A percentile compares a stretch with the other conserved stretches of the same genome.
phyloP scores from a whole-genome alignment of 1,140 invertebrate species.

The Hycleus cichorii region DNA sequence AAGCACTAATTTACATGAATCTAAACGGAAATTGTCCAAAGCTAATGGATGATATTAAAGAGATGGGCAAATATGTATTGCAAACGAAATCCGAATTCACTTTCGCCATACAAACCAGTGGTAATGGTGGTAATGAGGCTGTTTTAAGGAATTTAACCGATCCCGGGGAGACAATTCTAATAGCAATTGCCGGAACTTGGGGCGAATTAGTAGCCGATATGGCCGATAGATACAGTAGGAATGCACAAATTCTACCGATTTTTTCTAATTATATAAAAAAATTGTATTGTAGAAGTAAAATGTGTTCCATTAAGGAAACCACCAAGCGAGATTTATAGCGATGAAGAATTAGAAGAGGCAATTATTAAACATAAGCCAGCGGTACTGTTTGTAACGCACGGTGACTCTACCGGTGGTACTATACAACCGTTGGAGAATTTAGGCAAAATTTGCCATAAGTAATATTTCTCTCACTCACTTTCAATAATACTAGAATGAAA shows the following conservation, averaged over 20 bases:
- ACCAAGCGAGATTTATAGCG: slow-evolving; percentile 45
- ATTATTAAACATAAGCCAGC: slow-evolving; percentile 54
- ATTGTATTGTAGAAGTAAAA: neutral
- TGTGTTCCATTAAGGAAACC: slow-evolving; percentile 14
- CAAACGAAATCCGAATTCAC: slow-evolving; percentile 72
- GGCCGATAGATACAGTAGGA: slow-evolving; percentile 49
- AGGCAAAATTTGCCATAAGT: slow-evolving; percentile 63
- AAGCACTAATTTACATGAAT: too few species aligned
- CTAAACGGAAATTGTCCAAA: slow-evolving; percentile 33
- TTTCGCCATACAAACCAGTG: slow-evolving; percentile 66
- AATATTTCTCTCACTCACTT: neutral
- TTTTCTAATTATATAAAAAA: too few species aligned
- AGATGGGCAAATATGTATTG: slow-evolving; percentile 69
- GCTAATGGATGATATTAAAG: slow-evolving; percentile 76
- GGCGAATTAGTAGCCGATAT: slow-evolving; percentile 66
- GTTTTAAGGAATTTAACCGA: slow-evolving; percentile 68
- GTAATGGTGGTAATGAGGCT: slow-evolving; percentile 74
- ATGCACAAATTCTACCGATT: too few species aligned
- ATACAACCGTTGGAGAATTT: slow-evolving; percentile 66
- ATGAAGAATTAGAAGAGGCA: slow-evolving; percentile 50
- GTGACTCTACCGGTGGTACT: slow-evolving; percentile 75
- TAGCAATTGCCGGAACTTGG: slow-evolving; percentile 69
- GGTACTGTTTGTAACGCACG: slow-evolving; percentile 70
- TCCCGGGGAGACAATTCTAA: slow-evolving; percentile 59
- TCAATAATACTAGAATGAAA: too few species aligned